These are phyloP conservation scores for Leptodactylus fallax DNA, from an alignment of 2,797 vertebrate genomes.

Conservation along the genomic window DNA sequence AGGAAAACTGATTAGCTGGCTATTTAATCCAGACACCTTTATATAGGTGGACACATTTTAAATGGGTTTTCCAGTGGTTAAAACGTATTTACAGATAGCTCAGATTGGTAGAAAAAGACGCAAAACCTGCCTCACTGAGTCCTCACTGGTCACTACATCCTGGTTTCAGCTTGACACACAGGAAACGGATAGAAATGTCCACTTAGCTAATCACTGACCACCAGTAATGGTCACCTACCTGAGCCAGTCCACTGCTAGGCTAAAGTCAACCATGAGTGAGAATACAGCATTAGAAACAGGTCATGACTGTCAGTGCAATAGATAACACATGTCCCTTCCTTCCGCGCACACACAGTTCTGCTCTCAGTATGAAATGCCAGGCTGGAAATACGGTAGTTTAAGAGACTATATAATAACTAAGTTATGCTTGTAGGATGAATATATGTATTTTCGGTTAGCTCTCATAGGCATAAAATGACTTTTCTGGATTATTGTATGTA, in stretches of 20 bases:
- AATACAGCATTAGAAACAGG: not conserved
- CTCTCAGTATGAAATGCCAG: conserved; percentile 6
- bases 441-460: not conserved
- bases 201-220: no score
- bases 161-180: no score
- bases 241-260: not conserved
- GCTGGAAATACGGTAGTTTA: not conserved
- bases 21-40: no score
- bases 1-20: no score
- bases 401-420: not conserved
- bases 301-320: not conserved
- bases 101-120: no score
- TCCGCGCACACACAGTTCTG: conserved; percentile 25
- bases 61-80: no score
- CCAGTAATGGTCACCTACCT: no score
- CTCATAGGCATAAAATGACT: not conserved
- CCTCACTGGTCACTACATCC: no score
- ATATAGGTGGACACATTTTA: no score
- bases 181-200: no score
- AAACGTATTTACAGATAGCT: no score
- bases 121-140: no score
- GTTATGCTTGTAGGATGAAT: not conserved
- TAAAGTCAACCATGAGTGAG: not conserved
- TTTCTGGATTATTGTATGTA: not conserved
- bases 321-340: conserved; percentile 5